Conservation (phyloP, 1,140 invertebrate species). For the Drosophila kurseongensis region DNA sequence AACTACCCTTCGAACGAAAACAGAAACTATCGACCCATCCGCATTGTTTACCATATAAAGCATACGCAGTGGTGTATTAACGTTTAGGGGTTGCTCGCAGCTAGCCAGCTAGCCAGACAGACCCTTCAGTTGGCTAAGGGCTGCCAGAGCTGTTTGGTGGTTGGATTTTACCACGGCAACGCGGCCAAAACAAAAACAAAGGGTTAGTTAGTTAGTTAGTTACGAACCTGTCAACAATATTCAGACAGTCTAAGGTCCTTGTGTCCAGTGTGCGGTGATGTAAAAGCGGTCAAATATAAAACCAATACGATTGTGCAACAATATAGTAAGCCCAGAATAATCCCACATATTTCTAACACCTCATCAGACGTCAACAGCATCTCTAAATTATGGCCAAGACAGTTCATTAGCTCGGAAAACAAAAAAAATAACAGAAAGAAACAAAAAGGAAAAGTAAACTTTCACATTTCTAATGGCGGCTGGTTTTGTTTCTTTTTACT, state of each 20-base stretch:
- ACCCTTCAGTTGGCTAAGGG: constrained; percentile 52
- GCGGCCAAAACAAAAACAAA: constrained; percentile 39
- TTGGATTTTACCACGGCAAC: constrained; percentile 55
- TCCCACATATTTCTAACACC: constrained; percentile 15
- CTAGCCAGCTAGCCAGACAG: constrained; percentile 8
- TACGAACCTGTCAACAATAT: constrained; percentile 35
- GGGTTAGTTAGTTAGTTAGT: constrained; percentile 20
- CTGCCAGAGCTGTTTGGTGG: constrained; percentile 36
- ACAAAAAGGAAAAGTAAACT: constrained; percentile 74
- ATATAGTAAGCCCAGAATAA: constrained; percentile 26
- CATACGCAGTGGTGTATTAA: constrained; percentile 66
- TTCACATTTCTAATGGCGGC: constrained; percentile 73
- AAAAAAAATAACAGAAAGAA: constrained; percentile 18
- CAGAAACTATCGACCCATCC: constrained; percentile 68
- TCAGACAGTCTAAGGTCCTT: constrained; percentile 61
- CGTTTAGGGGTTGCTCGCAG: constrained; percentile 56
- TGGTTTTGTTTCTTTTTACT: constrained; percentile 37
- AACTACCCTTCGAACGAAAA: constrained; percentile 23
- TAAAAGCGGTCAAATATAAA: constrained; percentile 41
- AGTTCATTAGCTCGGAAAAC: constrained; percentile 65
- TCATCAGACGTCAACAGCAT: neutral
- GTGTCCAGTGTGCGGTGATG: constrained; percentile 20
- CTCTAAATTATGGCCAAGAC: constrained; percentile 41
- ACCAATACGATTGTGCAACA: constrained; percentile 6
- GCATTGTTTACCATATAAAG: constrained; percentile 53